Percentiles rank a stretch among this genome's conserved stretches.
Conservation (phyloP, 1,140 invertebrate species). For the Drosophila subpulchrella region DNA sequence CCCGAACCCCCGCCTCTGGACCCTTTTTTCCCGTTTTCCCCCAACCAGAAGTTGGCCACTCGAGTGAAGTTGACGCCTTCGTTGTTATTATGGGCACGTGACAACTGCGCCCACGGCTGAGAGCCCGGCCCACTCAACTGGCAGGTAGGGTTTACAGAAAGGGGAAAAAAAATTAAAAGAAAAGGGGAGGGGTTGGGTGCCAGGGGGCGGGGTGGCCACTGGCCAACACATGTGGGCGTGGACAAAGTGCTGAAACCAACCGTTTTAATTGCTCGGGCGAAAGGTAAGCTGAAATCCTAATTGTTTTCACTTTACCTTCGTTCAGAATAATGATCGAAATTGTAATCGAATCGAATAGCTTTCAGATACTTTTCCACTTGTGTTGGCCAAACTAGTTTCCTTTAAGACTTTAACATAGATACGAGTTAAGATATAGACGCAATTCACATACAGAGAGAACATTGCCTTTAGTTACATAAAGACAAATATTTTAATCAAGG, state of each 20-base stretch:
- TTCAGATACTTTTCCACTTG: constrained; percentile 48
- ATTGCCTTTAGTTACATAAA: neutral
- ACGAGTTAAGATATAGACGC: constrained; percentile 32
- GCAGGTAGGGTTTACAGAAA: constrained; percentile 18
- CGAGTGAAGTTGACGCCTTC: constrained; percentile 56
- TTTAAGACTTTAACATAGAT: constrained; percentile 63
- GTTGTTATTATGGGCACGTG: constrained; percentile 77
- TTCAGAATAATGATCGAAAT: constrained; percentile 37
- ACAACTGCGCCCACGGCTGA: constrained; percentile 73
- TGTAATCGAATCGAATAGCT: constrained; percentile 49
- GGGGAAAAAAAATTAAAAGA: neutral
- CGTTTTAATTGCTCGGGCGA: constrained; percentile 45
- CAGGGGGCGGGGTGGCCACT: constrained; percentile 5
- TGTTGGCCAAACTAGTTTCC: constrained; percentile 68
- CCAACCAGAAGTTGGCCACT: constrained; percentile 48
- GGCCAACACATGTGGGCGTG: constrained; percentile 40
- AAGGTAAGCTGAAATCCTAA: constrained; percentile 55
- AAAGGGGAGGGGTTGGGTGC: neutral
- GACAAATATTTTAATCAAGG: too few species aligned
- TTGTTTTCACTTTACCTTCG: constrained; percentile 60
- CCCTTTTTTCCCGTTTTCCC: constrained; percentile 14
- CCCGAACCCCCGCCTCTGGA: neutral
- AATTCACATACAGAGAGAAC: constrained; percentile 4
- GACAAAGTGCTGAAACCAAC: constrained; percentile 41
- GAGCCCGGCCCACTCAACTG: constrained; percentile 48